phyloP scores from a whole-genome alignment of 1,140 invertebrate genomes.

The Conus betulinus region DNA sequence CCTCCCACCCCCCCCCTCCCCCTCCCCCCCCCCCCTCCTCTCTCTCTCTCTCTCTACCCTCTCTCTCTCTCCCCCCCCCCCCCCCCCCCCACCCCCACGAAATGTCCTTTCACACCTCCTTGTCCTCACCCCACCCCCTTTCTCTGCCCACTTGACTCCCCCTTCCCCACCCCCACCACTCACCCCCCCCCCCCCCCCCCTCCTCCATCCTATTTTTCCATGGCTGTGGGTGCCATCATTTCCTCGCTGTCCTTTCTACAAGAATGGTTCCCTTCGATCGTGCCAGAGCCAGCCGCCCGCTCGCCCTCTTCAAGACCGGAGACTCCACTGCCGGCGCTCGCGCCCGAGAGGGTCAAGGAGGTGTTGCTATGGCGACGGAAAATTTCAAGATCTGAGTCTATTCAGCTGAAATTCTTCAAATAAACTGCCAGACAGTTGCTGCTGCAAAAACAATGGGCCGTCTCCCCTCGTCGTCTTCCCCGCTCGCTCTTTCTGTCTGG shows the following conservation, averaged over 20 bases:
- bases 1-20: not conserved
- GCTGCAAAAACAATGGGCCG: not conserved
- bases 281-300: not conserved
- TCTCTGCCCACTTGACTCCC: not conserved
- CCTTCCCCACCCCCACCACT: not conserved
- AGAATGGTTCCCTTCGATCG: not conserved
- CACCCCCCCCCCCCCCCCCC: not conserved
- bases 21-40: not conserved
- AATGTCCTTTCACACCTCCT: not conserved
- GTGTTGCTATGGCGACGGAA: conserved; percentile 5
- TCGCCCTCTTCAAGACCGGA: not conserved
- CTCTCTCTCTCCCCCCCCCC: not conserved
- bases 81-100: not conserved
- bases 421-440: conserved; percentile 1
- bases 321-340: not conserved
- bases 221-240: not conserved
- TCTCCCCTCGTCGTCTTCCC: not conserved
- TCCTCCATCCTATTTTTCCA: no score
- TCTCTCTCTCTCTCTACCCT: not conserved
- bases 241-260: not conserved
- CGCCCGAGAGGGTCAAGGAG: not conserved
- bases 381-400: not conserved
- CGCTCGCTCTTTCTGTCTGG: not conserved
- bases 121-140: not conserved
- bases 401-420: conserved; percentile 11